Evolutionary conservation across 2,797 vertebrate genomes (phyloP), one percentile per base, ranked within the genome.

Genomic region (Rhincodon typus): DNA sequence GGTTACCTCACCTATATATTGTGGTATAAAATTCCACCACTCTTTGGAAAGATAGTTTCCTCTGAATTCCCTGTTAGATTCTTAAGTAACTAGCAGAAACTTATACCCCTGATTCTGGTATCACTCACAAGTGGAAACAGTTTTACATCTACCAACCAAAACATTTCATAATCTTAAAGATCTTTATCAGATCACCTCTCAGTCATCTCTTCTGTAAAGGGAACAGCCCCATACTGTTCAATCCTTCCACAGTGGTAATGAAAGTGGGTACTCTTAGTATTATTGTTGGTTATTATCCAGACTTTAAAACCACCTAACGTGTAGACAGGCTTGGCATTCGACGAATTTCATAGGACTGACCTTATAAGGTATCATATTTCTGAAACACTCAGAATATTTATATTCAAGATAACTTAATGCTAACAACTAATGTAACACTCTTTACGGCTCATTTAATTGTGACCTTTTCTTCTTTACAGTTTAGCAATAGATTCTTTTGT

Each of bases 311-410:
- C 23, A 66, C 19, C 62, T 42, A 42, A 93, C 13, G n/a, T 42
- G 0, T 21, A 69, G 38, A 69, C 7, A 42, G 42, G n/a, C 62
- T 93, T 69, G 62, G 90, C 38, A 93, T 74, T 6, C 53, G 50
- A 95, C 19, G 27, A 46, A 74, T 77, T 74, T 77, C 42, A 77
- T 17, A 53, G 7, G 30, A 74, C 8, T 30, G 53, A 30, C 42
- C 27, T 95, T 77, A 95, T 57, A 57, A 93, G 88, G 15, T 57
- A 72, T 46, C 72, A 53, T 34, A 77, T 77, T 25, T 15, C 4
- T 77, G 53, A 95, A 95, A 70, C 70, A 77, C 72, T 95, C 46
- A 23, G 42, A 77, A 50, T 95, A 69, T 95, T 95, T 95, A 95
- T 17, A 21, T 53, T 3, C 46, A 95, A 77, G 30, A 30, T 30